Base-by-base conservation (phyloP, 2,888 invertebrate species). In the Clusia tigrina region DNA sequence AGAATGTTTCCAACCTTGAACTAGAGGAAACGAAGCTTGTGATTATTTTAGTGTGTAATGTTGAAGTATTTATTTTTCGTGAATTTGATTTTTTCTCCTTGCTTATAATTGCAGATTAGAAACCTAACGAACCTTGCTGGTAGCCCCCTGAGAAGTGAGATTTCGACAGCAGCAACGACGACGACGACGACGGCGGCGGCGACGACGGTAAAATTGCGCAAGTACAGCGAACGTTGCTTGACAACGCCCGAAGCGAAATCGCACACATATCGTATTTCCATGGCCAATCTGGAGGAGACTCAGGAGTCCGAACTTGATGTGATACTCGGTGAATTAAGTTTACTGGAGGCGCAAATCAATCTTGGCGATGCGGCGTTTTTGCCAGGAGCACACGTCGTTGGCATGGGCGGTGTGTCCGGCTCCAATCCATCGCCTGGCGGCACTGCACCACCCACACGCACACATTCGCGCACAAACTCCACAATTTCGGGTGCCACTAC, bases 301-400 rank as follows among this genome's bases (percentile, higher is more conserved):
- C 95, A 95, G 81, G 97, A 98, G 85, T 94, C 96, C 57, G 98
- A 98, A 85, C 87, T 98, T 82, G 98, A 98, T 84, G 96, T 96
- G 62, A 96, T 98, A 75, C 88, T 98, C 65, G 96, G 96, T 42
- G 98, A 98, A 83, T 87, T 98, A 59, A 95, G 95, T 83, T 95
- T 96, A 58, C 87, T 98, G 72, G 98, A 96, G 84, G 78, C 78
- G 2, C 88, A 88, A 72, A 78, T 80, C 2, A 76, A 71, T 54
- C 75, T 73, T 55, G 77, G 71, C 12, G 75, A 79, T 70, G 77
- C 73, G 0, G 66, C 73, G 23, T 76, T 79, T 64, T 52, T 79
- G 58, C 75, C 75, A 12, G 67, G 66, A 17, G 57, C 54, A 12
- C 60, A 22, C 18, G 55, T 37, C 52, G 61, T 58, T 1, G 65